Percentiles rank a stretch among this genome's conserved stretches.
phyloP scores from a whole-genome alignment of 2,113 vertebrate species.

The Lichenostomus cassidix region DNA sequence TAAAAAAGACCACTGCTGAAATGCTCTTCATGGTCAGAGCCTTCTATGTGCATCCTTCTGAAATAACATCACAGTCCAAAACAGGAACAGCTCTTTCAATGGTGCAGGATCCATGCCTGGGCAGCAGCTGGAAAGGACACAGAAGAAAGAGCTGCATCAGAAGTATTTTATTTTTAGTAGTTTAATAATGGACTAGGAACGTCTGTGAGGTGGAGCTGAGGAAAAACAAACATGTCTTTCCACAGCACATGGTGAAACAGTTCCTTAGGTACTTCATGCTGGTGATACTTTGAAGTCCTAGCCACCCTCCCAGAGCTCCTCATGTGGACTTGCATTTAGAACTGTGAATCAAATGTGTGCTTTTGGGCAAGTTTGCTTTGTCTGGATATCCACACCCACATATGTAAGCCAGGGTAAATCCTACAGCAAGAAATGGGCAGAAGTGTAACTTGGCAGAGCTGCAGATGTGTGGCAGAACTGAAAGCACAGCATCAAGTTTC shows the following conservation, averaged over 20 bases:
- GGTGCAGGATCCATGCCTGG: background rate
- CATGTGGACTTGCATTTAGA: background rate
- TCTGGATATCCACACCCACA: background rate
- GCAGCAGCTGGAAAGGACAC: background rate
- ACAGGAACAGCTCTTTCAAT: constrained; percentile 36
- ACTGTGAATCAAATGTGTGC: background rate
- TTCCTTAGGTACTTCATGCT: background rate
- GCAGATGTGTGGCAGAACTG: background rate
- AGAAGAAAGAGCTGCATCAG: constrained; percentile 35
- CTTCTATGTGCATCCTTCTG: constrained; percentile 16
- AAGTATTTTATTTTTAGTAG: constrained; percentile 34
- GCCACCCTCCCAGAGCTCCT: background rate
- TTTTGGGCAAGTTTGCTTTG: background rate
- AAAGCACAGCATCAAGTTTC: background rate
- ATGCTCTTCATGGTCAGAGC: background rate
- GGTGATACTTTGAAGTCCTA: background rate
- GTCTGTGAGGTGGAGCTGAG: background rate
- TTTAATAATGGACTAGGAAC: background rate
- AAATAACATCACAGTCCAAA: constrained; percentile 45
- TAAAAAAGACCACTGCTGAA: background rate
- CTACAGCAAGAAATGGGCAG: background rate
- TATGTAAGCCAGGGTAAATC: background rate
- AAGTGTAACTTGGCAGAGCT: background rate
- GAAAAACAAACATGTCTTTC: background rate
- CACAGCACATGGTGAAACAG: background rate